Conservation (phyloP, 2,888 invertebrate genomes). For the Lingula anatina region DNA sequence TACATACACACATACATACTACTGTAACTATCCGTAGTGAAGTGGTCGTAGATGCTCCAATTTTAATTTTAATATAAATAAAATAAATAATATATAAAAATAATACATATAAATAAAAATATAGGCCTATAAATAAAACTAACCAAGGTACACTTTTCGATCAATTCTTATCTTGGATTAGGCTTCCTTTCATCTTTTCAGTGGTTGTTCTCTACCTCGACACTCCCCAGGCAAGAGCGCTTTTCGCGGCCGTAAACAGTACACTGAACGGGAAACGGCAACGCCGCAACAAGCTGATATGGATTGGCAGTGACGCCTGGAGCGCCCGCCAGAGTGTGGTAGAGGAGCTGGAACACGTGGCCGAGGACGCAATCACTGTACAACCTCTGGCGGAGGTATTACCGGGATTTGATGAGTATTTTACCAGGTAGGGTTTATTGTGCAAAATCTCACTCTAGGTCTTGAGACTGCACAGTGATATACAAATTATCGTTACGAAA, state of each 20-base stretch:
- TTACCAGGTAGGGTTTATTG: conserved; percentile 47
- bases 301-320: conserved; percentile 60
- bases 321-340: conserved; percentile 35
- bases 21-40: no score
- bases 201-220: conserved; percentile 58
- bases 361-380: conserved; percentile 57
- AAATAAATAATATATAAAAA: no score
- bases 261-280: no score
- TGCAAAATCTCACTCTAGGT: no score
- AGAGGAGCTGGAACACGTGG: conserved; percentile 42
- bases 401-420: conserved; percentile 57
- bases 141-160: conserved; percentile 9
- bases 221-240: conserved; percentile 37
- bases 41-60: no score
- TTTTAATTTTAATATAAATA: no score
- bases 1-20: no score
- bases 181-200: conserved; percentile 20
- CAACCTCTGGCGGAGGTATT: conserved; percentile 55
- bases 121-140: background rate
- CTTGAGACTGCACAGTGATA: no score
- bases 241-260: conserved; percentile 54
- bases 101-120: no score
- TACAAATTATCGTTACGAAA: no score
- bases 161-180: no score
- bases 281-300: no score